These are phyloP conservation scores for Boleophthalmus pectinirostris DNA, from an alignment of 2,113 vertebrate species.

Conservation along the genomic window DNA sequence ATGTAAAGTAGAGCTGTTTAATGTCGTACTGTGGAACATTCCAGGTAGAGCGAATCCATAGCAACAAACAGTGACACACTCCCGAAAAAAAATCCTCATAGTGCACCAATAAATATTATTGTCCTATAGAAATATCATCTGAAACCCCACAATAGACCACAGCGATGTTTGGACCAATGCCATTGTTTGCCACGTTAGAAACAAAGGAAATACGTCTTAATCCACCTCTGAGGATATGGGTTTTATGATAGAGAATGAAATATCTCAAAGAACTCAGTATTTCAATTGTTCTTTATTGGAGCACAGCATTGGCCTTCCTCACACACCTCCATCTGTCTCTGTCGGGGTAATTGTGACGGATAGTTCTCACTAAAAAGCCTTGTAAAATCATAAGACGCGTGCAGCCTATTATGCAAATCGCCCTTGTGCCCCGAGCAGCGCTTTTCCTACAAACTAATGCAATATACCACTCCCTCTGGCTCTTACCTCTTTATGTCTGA, in stretches of 20 bases:
- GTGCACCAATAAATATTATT: too few relatives aligned
- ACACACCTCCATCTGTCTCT: neutral
- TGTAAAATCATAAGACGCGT: conserved; percentile 2
- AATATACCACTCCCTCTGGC: neutral
- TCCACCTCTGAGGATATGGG: neutral
- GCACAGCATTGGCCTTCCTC: neutral
- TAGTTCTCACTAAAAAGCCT: neutral
- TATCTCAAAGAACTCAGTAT: too few relatives aligned
- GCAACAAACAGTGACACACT: too few relatives aligned
- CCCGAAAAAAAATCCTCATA: too few relatives aligned
- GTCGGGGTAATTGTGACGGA: neutral
- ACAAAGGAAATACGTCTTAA: neutral
- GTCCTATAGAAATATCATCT: too few relatives aligned
- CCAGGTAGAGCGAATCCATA: too few relatives aligned
- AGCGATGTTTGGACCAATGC: too few relatives aligned
- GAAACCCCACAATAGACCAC: too few relatives aligned
- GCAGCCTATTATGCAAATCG: neutral
- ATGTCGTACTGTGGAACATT: too few relatives aligned
- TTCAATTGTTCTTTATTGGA: neutral
- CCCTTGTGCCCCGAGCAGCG: neutral
- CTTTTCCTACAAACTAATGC: conserved; percentile 1
- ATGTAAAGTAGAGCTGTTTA: too few relatives aligned
- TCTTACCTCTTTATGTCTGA: neutral
- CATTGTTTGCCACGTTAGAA: neutral
- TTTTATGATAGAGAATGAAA: neutral